These are phyloP conservation scores for Saccostrea echinata DNA, from an alignment of 1,140 invertebrate species.

Conservation along the genomic window DNA sequence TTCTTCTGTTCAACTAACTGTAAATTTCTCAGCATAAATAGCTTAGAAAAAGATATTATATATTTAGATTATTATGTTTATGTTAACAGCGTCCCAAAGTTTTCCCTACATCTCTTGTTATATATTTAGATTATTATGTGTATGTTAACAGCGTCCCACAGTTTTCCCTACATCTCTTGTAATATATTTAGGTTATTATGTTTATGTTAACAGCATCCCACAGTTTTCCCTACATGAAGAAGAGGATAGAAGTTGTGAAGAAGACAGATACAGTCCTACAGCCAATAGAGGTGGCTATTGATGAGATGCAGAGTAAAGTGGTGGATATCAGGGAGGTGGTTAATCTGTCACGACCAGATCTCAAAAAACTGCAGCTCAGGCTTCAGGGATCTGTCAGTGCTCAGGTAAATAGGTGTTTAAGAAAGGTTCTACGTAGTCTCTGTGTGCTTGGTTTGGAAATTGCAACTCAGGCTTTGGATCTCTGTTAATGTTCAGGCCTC, in stretches of 20 bases:
- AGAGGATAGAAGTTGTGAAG: slow-evolving; percentile 89
- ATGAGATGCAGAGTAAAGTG: slow-evolving; percentile 92
- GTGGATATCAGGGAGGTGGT: slow-evolving; percentile 92
- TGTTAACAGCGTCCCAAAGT: slow-evolving; percentile 78
- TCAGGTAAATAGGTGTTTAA: slow-evolving; percentile 80
- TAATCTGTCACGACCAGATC: slow-evolving; percentile 88
- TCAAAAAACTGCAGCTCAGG: slow-evolving; percentile 93
- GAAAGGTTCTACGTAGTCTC: too few species aligned
- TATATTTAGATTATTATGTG: too few species aligned
- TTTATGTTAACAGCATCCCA: slow-evolving; percentile 69
- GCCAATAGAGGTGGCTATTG: slow-evolving; percentile 96
- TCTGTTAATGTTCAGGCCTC: too few species aligned
- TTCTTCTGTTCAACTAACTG: too few species aligned
- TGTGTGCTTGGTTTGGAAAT: too few species aligned
- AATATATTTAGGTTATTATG: too few species aligned
- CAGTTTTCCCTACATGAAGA: slow-evolving; percentile 94
- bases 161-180: slow-evolving; percentile 97
- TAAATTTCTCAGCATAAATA: too few species aligned
- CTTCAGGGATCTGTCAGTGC: slow-evolving; percentile 93
- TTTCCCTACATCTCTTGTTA: slow-evolving; percentile 98
- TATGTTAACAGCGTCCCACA: slow-evolving; percentile 70
- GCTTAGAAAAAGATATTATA: too few species aligned
- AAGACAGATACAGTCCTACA: slow-evolving; percentile 88
- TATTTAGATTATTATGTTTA: not conserved
- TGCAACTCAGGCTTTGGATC: too few species aligned